Conservation (phyloP, 2,113 vertebrate species). For the Bombycilla garrulus region DNA sequence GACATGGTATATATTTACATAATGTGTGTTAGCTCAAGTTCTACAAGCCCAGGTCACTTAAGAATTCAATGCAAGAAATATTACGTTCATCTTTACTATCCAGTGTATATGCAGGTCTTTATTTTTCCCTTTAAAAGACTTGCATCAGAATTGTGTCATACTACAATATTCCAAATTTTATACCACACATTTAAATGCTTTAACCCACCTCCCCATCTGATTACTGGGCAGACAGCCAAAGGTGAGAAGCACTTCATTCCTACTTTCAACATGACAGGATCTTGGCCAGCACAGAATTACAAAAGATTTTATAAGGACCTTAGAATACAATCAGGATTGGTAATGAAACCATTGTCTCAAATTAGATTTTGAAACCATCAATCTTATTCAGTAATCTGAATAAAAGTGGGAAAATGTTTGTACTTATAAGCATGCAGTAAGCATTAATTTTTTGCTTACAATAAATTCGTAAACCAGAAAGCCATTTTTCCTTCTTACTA, state of each 20-base stretch:
- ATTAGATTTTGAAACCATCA: not conserved
- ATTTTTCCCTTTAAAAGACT: not conserved
- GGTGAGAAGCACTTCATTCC: not conserved
- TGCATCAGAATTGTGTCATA: not conserved
- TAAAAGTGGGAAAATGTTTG: not conserved
- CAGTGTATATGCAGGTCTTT: not conserved
- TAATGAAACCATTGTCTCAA: not conserved
- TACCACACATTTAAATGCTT: not conserved
- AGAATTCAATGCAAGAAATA: not conserved
- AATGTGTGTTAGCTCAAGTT: not conserved
- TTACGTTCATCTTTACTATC: not conserved
- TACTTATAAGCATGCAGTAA: not conserved
- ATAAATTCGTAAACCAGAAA: constrained; percentile 49
- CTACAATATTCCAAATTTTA: not conserved
- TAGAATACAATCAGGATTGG: not conserved
- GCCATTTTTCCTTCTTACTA: constrained; percentile 45
- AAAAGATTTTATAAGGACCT: not conserved
- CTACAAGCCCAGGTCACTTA: not conserved
- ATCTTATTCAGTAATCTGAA: not conserved
- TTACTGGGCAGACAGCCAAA: not conserved
- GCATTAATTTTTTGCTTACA: not conserved
- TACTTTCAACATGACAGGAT: not conserved
- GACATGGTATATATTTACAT: not conserved
- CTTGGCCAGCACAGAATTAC: not conserved
- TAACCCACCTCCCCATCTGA: not conserved